Percentiles rank a stretch among this genome's conserved stretches.
Evolutionary conservation across 2,113 vertebrate genomes (phyloP).

Genomic region (Rhegmatorhina hoffmannsi): DNA sequence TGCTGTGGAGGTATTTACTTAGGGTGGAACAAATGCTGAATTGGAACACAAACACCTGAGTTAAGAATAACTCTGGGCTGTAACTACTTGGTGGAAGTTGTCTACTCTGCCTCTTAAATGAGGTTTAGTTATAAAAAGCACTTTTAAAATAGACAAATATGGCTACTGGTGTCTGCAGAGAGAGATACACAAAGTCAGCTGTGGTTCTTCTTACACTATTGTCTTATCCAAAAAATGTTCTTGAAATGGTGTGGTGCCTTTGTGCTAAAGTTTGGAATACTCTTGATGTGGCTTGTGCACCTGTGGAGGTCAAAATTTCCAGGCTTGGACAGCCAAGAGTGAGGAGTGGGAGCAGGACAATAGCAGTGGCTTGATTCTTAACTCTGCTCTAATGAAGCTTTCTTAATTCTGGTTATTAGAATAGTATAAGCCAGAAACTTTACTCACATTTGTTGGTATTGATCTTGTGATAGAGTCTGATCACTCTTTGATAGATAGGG

Average conservation of each 20-base stretch:
- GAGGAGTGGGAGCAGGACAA: background rate
- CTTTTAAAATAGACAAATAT: background rate
- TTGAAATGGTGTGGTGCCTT: background rate
- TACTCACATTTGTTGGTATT: background rate
- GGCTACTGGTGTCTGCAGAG: background rate
- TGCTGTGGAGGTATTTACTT: background rate
- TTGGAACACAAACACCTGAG: accelerated
- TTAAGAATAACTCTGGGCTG: background rate
- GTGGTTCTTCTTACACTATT: background rate
- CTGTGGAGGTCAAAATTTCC: background rate
- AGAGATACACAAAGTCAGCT: background rate
- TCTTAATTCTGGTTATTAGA: background rate
- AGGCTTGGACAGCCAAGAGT: background rate
- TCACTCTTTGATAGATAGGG: background rate
- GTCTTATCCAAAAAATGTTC: background rate
- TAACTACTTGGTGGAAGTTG: background rate
- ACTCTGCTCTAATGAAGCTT: background rate
- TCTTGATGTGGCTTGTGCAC: accelerated
- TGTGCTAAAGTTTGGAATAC: background rate
- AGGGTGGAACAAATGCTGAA: background rate
- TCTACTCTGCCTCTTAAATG: background rate
- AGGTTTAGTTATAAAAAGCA: background rate
- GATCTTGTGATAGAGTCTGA: background rate
- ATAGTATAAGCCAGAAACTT: background rate
- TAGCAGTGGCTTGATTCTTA: background rate